Conservation (phyloP, 2,888 invertebrate species). For the Caenorhabditis plicata region DNA sequence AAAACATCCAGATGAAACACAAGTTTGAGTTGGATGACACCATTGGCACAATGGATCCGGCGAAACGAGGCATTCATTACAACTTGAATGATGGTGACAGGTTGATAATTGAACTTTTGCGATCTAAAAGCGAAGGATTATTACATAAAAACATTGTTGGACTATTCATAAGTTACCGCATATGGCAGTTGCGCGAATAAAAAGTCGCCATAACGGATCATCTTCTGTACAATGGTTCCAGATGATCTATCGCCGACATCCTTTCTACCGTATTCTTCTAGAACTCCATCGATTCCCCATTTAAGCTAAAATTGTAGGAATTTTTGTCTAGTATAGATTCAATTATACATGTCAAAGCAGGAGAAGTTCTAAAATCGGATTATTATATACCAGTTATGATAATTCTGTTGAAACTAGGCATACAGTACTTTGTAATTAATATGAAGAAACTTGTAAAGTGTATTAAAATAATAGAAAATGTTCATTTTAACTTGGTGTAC, state of each 20-base stretch:
- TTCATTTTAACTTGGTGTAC: no score
- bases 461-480: no score
- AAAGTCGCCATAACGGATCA: constrained; percentile 10
- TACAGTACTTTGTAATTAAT: no score
- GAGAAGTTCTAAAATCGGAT: no score
- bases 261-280: constrained; percentile 37
- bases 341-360: neutral
- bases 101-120: constrained; percentile 63
- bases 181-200: constrained; percentile 22
- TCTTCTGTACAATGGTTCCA: constrained; percentile 19
- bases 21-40: constrained; percentile 67
- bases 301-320: constrained; percentile 26
- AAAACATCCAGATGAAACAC: constrained; percentile 23
- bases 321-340: neutral
- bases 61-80: constrained; percentile 65
- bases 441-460: no score
- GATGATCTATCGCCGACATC: constrained; percentile 25
- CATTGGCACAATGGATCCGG: constrained; percentile 68
- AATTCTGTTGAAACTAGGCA: no score
- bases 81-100: constrained; percentile 64
- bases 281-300: constrained; percentile 17
- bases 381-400: no score
- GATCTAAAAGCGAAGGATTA: constrained; percentile 55
- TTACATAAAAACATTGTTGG: neutral
- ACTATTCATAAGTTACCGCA: constrained; percentile 6